A percentile compares a stretch with the other conserved stretches of the same genome.
Evolutionary conservation across 2,113 vertebrate species (phyloP).

Genomic region (Oryzias celebensis): DNA sequence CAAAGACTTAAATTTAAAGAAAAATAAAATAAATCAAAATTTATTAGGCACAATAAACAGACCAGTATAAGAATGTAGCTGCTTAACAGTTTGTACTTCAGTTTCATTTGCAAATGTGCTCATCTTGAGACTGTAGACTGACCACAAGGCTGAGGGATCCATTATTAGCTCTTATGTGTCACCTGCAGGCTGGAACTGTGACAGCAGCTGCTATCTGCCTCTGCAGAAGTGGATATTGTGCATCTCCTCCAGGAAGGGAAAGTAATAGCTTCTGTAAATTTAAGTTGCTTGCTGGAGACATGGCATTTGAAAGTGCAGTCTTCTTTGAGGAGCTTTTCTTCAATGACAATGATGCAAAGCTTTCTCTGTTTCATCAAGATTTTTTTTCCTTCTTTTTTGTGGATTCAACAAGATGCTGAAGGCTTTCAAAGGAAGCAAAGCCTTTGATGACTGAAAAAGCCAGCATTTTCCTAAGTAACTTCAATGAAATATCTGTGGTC

Average conservation of each 20-base stretch:
- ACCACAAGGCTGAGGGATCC: neutral
- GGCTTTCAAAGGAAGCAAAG: constrained; percentile 17
- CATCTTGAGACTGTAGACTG: neutral
- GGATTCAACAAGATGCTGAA: constrained; percentile 19
- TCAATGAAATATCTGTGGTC: constrained; percentile 24
- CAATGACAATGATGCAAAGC: constrained; percentile 24
- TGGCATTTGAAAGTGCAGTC: neutral
- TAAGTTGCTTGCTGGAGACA: constrained; percentile 11
- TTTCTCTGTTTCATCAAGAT: constrained; percentile 30
- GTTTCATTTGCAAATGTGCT: neutral
- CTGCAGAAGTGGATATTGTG: neutral
- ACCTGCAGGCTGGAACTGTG: constrained; percentile 3
- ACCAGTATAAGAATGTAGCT: neutral
- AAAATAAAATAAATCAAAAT: neutral
- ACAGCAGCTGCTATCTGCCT: neutral
- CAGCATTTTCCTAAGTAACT: constrained; percentile 33
- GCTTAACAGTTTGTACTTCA: neutral
- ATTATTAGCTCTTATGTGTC: constrained; percentile 5
- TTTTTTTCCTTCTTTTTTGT: neutral
- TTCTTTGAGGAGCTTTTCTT: constrained; percentile 29
- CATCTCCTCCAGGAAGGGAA: neutral
- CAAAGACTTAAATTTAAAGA: constrained; percentile 25
- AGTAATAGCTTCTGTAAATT: constrained; percentile 15
- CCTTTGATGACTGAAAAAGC: constrained; percentile 34
- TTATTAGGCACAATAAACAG: too few relatives aligned